A percentile compares a stretch with the other conserved stretches of the same genome.
Conservation (phyloP, 2,888 invertebrate genomes). For the Patella pellucida region DNA sequence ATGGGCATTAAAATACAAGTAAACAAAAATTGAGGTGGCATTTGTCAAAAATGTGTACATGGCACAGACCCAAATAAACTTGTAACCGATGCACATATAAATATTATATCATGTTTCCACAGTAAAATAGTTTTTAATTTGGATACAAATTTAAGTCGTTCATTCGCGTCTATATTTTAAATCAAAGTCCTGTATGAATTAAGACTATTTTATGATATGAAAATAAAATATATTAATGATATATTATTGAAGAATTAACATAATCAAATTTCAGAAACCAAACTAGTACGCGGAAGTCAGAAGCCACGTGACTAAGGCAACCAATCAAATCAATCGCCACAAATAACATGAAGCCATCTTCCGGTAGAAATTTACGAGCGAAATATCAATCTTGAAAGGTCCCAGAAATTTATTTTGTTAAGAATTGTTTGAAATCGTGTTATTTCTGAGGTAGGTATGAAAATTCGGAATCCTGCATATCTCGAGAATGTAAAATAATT, state of each 20-base stretch:
- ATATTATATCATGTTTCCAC: not conserved
- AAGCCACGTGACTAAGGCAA: not conserved
- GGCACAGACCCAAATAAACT: not conserved
- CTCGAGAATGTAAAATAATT: no score
- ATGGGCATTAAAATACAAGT: no score
- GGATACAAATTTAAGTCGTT: not conserved
- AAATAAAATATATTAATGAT: no score
- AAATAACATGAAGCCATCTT: slow-evolving; percentile 13
- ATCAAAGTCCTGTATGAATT: no score
- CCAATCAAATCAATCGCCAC: not conserved
- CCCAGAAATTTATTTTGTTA: slow-evolving; percentile 2
- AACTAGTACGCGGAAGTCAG: slow-evolving; percentile 4
- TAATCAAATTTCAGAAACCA: not conserved
- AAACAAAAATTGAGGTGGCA: not conserved
- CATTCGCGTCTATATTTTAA: not conserved
- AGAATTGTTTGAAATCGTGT: not conserved
- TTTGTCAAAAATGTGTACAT: not conserved
- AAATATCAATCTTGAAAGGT: slow-evolving; percentile 25
- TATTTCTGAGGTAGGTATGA: not conserved
- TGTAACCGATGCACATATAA: not conserved
- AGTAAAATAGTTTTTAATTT: not conserved
- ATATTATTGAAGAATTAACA: not conserved
- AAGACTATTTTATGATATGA: no score
- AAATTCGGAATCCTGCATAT: not conserved
- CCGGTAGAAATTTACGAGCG: slow-evolving; percentile 28